Evolutionary conservation across 2,113 vertebrate genomes (phyloP), one percentile per base, ranked within the genome.

Genomic region (Ctenodactylus gundi): DNA sequence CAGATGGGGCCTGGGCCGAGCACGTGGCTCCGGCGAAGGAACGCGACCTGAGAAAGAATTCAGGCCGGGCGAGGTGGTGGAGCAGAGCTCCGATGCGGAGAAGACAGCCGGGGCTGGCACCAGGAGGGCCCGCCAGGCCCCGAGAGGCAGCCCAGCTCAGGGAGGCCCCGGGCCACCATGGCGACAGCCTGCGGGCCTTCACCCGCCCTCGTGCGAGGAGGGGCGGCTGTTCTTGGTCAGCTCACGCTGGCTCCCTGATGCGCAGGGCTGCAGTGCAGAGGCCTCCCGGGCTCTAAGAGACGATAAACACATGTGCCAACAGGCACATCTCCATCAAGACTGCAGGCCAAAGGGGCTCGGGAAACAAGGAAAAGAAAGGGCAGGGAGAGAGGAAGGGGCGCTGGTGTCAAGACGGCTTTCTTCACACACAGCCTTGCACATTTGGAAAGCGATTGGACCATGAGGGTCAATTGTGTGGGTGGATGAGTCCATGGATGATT

Each of bases 61-160:
- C 57, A 84, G 88, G 89, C 68, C 17, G 1, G 14, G 36, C 76
- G 25, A 94, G 84, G 82, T 46, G 88, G 64, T 6, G 3, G 95
- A 64, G 84, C 29, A 80, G 86, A 62, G 73, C 25, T 86, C 68
- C 51, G 90, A 90, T 85, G 85, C 53, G 65, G 92, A 85, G 85
- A 85, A 78, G 80, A 41, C 94, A 96, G 93, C 95, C 95, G 96
- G 94, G 64, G 88, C 15, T 96, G 97, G 95, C 96, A 88, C 46
- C 55, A 34, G 91, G 68, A 73, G 68, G 72, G 62, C 1, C 0
- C 89, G 78, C n/a, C 58, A 68, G 94, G 87, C 21, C 73, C 76
- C 73, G 84, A 85, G 53, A 85, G 80, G 60, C 67, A 58, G 83
- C 55, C 60, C 25, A 49, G 44, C 85, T 70, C 55, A 92, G 65